Conservation (phyloP, 2,113 vertebrate species). For the Dipodomys merriami region DNA sequence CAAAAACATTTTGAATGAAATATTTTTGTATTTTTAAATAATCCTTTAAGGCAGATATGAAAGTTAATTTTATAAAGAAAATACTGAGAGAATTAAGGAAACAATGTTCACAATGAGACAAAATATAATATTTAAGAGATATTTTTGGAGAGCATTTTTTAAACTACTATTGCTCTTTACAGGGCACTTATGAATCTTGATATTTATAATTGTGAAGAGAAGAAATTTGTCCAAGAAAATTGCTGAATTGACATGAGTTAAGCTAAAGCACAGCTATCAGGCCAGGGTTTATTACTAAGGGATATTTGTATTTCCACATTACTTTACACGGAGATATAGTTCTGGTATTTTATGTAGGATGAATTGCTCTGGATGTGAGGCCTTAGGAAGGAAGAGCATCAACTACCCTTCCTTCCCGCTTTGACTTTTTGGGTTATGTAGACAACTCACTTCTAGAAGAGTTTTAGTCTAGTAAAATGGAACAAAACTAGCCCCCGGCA, state of each 20-base stretch:
- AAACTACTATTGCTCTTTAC: neutral
- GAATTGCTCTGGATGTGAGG: neutral
- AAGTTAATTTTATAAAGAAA: neutral
- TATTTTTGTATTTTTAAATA: neutral
- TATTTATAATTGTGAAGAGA: neutral
- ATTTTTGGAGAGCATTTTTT: neutral
- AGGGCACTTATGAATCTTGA: neutral
- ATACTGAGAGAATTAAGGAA: neutral
- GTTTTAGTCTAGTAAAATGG: neutral
- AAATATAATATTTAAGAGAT: neutral
- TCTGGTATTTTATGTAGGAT: neutral
- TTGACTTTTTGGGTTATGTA: neutral
- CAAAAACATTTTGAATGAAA: neutral
- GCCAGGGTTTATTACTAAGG: neutral
- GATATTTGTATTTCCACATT: neutral
- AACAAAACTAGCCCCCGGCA: neutral
- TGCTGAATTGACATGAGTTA: neutral
- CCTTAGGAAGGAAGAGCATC: neutral
- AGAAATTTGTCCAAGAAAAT: neutral
- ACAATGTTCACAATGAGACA: neutral
- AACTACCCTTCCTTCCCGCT: neutral
- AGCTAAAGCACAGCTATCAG: neutral
- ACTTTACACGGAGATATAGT: neutral
- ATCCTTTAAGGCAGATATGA: neutral
- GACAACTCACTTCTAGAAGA: neutral